Conservation (phyloP, 2,113 vertebrate species). For the Calidris pygmaea region DNA sequence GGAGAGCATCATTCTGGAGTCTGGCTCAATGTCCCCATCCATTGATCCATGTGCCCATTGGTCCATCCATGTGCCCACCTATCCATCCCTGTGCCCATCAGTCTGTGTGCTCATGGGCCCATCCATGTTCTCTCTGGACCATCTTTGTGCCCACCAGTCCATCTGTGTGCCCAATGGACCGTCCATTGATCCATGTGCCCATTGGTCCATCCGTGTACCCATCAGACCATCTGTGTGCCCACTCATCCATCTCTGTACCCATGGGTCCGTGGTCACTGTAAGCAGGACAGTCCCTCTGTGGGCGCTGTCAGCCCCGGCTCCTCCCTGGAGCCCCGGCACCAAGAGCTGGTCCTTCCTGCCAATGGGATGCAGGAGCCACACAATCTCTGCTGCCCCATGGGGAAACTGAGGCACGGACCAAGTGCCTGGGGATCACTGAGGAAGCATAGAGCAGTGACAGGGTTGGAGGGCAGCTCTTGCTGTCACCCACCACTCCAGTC, state of each 20-base stretch:
- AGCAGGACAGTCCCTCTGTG: neutral
- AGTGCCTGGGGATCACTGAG: neutral
- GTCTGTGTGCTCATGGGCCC: neutral
- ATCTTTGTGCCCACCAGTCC: neutral
- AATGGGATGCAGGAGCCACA: neutral
- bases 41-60: too few relatives aligned
- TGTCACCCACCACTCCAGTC: neutral
- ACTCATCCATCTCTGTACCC: neutral
- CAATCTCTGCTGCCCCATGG: neutral
- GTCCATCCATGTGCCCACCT: too few relatives aligned
- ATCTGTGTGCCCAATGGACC: neutral
- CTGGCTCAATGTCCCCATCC: neutral
- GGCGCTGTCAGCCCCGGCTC: neutral
- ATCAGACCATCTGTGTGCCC: neutral
- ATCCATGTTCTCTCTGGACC: neutral
- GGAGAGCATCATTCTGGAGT: neutral
- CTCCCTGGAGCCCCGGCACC: neutral
- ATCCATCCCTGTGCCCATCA: neutral
- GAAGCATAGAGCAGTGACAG: neutral
- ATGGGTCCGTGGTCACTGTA: neutral
- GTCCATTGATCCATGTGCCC: neutral
- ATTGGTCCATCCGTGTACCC: neutral
- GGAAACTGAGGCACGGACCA: neutral
- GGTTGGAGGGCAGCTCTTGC: neutral
- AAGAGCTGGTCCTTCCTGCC: neutral